Base-by-base conservation (phyloP, 64 coral and sea anemone species). In the Platygyra sinensis region DNA sequence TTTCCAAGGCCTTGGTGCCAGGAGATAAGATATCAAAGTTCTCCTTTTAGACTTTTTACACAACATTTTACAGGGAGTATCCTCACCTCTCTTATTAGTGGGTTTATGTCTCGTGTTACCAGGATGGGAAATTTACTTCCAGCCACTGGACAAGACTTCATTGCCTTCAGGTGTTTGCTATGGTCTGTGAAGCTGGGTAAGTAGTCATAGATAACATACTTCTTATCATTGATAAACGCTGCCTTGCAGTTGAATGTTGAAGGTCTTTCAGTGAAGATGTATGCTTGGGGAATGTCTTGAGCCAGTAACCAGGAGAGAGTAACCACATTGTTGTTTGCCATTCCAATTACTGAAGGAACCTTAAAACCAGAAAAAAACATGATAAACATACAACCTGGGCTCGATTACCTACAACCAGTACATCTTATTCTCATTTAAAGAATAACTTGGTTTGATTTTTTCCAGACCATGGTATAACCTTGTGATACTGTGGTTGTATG, bases 61-160 rank as follows among this genome's bases (percentile, higher is more conserved):
- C 15, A 57, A 14, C 15, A 6, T 57, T 57, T 57, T 15, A 57
- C 54, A 57, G 7, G 54, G 54, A 12, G 38, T 6, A 16, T 5
- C 5, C 92, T 39, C 52, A 94, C 92, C 92, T 94, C 88, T 86
- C 57, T 87, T 57, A 96, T 88, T 30, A 78, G 38, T 2, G 72
- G 92, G 60, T 91, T 93, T 27, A 91, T 92, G 60, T 93, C 87
- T 27, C 88, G 59, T 29, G 76, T 93, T 39, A 96, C 86, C 55
- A 96, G 69, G 15, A 96, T 80, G 2, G 95, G 95, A 74, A 96
- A 64, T 19, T 78, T 76, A 62, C 93, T 84, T 15, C 95, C 95
- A 20, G 95, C 95, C 30, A 96, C 95, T 8, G 95, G 95, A 42
- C 95, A 96, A 11, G 95, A 88, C 20, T 91, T 90, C 87, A 96